phyloP scores from a whole-genome alignment of 2,888 invertebrate genomes.

The Drosophila monieri region DNA sequence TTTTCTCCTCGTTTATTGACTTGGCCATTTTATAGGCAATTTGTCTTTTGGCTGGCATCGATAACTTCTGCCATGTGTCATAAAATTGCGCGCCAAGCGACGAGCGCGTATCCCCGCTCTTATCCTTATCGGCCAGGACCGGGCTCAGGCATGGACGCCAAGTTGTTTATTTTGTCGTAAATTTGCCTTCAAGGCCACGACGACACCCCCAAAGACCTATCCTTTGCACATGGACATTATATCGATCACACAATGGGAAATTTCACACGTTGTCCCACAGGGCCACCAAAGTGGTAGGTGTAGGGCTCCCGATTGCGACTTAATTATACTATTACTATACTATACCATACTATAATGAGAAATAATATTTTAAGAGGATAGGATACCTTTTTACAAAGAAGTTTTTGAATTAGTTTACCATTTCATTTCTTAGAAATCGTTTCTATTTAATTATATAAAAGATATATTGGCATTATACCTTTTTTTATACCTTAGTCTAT shows the following conservation, averaged over 20 bases:
- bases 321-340: no score
- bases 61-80: constrained; percentile 57
- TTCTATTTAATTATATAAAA: no score
- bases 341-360: no score
- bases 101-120: constrained; percentile 39
- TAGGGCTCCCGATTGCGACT: constrained; percentile 3
- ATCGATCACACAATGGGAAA: constrained; percentile 77
- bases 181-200: constrained; percentile 69
- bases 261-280: constrained; percentile 62
- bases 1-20: constrained; percentile 52
- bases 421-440: no score
- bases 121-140: constrained; percentile 59
- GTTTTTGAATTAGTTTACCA: no score
- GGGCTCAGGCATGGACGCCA: constrained; percentile 43
- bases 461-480: no score
- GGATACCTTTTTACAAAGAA: no score
- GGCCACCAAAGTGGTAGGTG: neutral
- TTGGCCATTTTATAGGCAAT: constrained; percentile 67
- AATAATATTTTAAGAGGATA: no score
- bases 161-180: constrained; percentile 76
- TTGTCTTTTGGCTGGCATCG: constrained; percentile 57
- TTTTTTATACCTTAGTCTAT: no score
- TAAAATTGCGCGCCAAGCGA: constrained; percentile 55
- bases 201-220: constrained; percentile 26
- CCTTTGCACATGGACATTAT: constrained; percentile 52